Percentiles rank a stretch among this genome's conserved stretches.
phyloP scores from a whole-genome alignment of 2,797 vertebrate genomes.

The Xenentodon cancila region DNA sequence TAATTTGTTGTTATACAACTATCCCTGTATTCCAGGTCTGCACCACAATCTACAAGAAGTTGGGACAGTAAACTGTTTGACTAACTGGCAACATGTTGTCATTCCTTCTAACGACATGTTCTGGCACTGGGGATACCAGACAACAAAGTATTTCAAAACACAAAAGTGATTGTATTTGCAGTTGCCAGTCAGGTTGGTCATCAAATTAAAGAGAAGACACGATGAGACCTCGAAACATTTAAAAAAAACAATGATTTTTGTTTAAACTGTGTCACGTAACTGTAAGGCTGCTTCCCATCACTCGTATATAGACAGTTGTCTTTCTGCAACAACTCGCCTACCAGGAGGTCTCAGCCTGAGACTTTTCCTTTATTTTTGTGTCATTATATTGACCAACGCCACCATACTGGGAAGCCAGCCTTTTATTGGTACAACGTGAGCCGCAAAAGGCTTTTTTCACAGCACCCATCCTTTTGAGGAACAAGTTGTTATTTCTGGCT shows the following conservation, averaged over 20 bases:
- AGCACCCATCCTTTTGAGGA: slow-evolving; percentile 10
- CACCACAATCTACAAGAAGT: no score
- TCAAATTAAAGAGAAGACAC: neutral
- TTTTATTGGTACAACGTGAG: neutral
- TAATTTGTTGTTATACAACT: no score
- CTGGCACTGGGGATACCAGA: no score
- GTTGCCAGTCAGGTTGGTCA: no score
- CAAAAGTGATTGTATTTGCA: no score
- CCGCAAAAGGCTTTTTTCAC: neutral
- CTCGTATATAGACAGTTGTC: neutral
- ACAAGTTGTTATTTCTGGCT: slow-evolving; percentile 31
- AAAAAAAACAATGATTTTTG: neutral
- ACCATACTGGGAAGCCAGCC: neutral
- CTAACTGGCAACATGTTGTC: no score
- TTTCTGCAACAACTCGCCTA: neutral
- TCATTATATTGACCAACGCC: neutral
- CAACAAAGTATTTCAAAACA: no score
- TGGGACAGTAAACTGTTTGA: no score
- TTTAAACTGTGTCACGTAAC: no score
- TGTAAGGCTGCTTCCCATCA: neutral
- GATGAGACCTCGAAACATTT: neutral
- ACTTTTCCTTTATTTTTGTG: neutral
- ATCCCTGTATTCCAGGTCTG: no score
- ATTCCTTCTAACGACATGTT: no score
- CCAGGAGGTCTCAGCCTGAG: neutral